Evolutionary conservation across 2,797 vertebrate species (phyloP).

Genomic region (Octomys mimax): DNA sequence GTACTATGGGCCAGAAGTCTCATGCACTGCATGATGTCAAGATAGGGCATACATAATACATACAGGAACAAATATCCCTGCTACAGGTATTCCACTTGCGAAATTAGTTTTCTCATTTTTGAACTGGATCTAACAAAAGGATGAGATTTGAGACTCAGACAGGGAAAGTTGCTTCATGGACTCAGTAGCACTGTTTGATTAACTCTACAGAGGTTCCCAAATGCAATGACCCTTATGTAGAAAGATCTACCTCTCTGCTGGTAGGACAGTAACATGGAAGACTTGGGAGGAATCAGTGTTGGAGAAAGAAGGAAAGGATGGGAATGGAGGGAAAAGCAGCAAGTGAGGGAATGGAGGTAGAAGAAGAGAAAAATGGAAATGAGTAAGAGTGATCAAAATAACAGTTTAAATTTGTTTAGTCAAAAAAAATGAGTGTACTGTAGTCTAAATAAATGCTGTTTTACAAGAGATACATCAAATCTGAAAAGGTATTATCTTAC

Average conservation of each 20-base stretch:
- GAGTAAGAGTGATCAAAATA: conserved; percentile 19
- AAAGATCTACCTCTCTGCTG: conserved; percentile 10
- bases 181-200: background rate
- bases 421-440: background rate
- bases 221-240: background rate
- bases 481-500: conserved; percentile 26
- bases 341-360: background rate
- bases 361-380: background rate
- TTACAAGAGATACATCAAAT: background rate
- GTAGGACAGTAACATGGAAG: background rate
- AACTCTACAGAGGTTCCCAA: background rate
- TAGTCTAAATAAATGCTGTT: background rate
- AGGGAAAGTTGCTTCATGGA: background rate
- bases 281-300: background rate
- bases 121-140: conserved; percentile 6
- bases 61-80: background rate
- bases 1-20: background rate
- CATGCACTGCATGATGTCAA: background rate
- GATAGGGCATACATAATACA: background rate
- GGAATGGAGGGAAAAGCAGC: background rate
- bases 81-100: background rate
- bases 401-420: background rate
- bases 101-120: conserved; percentile 15
- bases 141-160: background rate
- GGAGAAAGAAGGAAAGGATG: background rate